Percentiles rank a stretch among this genome's conserved stretches.
These are phyloP conservation scores for Thamnophis sirtalis DNA, from an alignment of 2,113 vertebrate genomes.

Conservation along the genomic window DNA sequence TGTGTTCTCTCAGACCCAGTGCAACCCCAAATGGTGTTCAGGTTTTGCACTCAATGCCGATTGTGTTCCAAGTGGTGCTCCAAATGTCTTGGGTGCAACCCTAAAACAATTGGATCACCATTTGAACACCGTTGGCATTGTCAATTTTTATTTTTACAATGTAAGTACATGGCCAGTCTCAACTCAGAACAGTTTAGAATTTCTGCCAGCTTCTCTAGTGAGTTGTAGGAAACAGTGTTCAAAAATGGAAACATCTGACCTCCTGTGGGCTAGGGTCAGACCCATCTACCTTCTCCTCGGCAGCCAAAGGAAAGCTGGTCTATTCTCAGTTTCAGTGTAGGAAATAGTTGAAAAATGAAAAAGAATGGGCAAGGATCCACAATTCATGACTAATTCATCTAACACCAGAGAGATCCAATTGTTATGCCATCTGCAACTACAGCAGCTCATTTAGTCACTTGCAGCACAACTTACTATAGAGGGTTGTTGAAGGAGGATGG, in stretches of 20 bases:
- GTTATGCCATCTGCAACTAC: neutral
- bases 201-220: neutral
- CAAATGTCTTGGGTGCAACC: too few relatives aligned
- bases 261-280: neutral
- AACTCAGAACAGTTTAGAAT: neutral
- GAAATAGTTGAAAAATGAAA: too few relatives aligned
- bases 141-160: too few relatives aligned
- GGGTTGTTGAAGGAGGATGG: neutral
- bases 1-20: neutral
- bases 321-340: too few relatives aligned
- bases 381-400: neutral
- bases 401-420: neutral
- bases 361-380: too few relatives aligned
- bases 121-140: too few relatives aligned
- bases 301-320: too few relatives aligned
- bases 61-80: too few relatives aligned
- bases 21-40: neutral
- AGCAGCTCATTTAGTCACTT: neutral
- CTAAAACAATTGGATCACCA: too few relatives aligned
- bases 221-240: neutral
- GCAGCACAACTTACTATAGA: neutral
- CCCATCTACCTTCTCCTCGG: too few relatives aligned
- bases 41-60: too few relatives aligned
- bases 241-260: neutral
- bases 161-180: neutral